Evolutionary conservation across 2,888 invertebrate genomes (phyloP), one percentile per base, ranked within the genome.

Genomic region (Synanthedon andrenaeformis): DNA sequence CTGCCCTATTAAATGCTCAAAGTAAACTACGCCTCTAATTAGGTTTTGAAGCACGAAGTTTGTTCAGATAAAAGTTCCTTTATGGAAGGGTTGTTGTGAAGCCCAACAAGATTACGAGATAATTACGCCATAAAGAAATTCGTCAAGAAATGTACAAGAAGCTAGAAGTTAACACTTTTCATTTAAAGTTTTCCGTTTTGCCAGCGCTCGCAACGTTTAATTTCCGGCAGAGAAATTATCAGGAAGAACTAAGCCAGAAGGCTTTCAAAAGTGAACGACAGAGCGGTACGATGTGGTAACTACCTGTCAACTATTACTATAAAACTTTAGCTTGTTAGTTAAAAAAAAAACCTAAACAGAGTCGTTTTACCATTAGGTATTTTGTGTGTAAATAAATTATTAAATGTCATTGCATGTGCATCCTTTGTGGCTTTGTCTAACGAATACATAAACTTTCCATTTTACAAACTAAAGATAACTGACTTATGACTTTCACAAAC

Each of bases 191-290:
- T 77, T 65, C 74, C 72, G 72, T 70, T 76, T 71, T 66, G 61
- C 70, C 62, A 67, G 62, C 64, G 74, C 69, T 69, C 70, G 75
- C 76, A 76, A 71, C 74, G 79, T 82, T 82, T 82, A 83, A 83
- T 82, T 82, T 83, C 82, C 82, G 81, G 68, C 57, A 60, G 63
- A 68, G 74, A 74, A 79, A 79, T 80, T 76, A 82, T 79, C 75
- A 75, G 72, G 71, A 69, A 70, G 71, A 71, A 76, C 74, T 79
- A 71, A 76, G 69, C 67, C 67, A 63, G 69, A 61, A 66, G 65
- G 66, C 64, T 75, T 79, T 72, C 67, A 76, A 73, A 69, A 64
- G 58, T 64, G 63, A 59, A 56, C 62, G 56, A 62, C 62, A 62
- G 61, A n/a, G 41, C 61, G 59, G 62, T 63, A n/a, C 55, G 57